Evolutionary conservation across 2,113 vertebrate genomes (phyloP), one percentile per base, ranked within the genome.

Genomic region (Leucosticte australis): DNA sequence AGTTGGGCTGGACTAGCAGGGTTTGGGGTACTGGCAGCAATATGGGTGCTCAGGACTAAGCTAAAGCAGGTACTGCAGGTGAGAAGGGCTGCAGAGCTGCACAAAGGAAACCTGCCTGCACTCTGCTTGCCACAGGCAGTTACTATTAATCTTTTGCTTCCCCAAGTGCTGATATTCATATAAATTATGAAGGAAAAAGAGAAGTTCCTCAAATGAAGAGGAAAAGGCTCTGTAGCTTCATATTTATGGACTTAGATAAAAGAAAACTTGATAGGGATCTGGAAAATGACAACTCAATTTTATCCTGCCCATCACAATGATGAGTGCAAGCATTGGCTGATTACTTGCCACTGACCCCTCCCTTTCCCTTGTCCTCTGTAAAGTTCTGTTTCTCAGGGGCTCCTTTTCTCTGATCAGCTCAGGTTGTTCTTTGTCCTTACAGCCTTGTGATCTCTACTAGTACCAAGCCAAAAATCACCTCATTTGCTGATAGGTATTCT

Each of bases 161-260:
- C 39, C 27, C 14, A 56, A 87, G 70, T 2, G 4, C 46, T 46
- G 67, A 94, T 83, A 87, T 24, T 81, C 20, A 27, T 82, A 75
- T 75, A 86, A 96, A 95, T 89, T 88, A 94, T 79, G 42, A 50
- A 83, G 47, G 12, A 78, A 87, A 69, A 92, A 74, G 63, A 71
- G 47, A 65, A 47, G 60, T 82, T 92, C 42, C 73, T 92, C 67
- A 90, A 95, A 89, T 69, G 75, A 70, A 77, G 52, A 24, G 79
- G 77, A 31, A 93, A 78, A 78, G 13, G 8, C 56, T 89, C 35
- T 79, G 93, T 84, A 92, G 68, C 82, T 90, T 95, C 41, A 23
- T 94, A 85, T 93, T 95, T 94, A 92, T 87, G 89, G 92, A 90
- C 82, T 87, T 79, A 56, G 50, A 87, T 80, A 92, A 79, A 94